Base-by-base conservation (phyloP, 2,797 vertebrate genomes). In the Myioborus melanocephalus region DNA sequence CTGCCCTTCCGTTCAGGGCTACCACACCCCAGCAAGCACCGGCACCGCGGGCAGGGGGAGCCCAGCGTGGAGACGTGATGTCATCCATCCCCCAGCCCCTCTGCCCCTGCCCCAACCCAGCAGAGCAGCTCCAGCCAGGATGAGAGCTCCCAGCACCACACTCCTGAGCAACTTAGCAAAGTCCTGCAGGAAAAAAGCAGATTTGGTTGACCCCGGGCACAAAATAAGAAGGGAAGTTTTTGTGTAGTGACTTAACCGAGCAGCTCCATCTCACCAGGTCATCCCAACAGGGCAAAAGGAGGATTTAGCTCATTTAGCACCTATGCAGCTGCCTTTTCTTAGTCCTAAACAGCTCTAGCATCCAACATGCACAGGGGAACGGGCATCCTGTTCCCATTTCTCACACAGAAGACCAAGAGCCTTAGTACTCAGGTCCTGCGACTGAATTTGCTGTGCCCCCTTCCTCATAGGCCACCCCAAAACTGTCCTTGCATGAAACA, bases 1-100 rank as follows among this genome's bases (percentile, higher is more conserved):
- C 92, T 96, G 94, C 93, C 95, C 95, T 96, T 94, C 95, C 79
- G 78, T 95, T 95, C 90, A 73, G 94, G 89, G 94, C 92, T 95
- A 89, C 95, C 94, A 94, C 93, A 94, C 93, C 95, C 92, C 92
- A 95, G 43, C 93, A 87, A 87, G 93, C 92, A 77, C 64, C 2
- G 1, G 55, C 59, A 77, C 88, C 75, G 32, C 46, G 61, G 82
- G 75, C 91, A 83, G 49, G 35, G 35, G 92, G 37, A 93, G 90
- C 22, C 90, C 83, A 1, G 79, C 43, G 6, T 17, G 0, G 93
- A 96, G 96, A 97, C 90, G 0, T 97, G 77, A 95, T 92, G 87
- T 96, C 96, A 96, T 90, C 83, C 96, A 94, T 43, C 52, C 61
- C 12, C 0, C 64, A 57, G 72, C 87, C 55, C 92, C 53, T 76